Base-by-base conservation (phyloP, 2,888 invertebrate genomes). In the Ophion ellenae region DNA sequence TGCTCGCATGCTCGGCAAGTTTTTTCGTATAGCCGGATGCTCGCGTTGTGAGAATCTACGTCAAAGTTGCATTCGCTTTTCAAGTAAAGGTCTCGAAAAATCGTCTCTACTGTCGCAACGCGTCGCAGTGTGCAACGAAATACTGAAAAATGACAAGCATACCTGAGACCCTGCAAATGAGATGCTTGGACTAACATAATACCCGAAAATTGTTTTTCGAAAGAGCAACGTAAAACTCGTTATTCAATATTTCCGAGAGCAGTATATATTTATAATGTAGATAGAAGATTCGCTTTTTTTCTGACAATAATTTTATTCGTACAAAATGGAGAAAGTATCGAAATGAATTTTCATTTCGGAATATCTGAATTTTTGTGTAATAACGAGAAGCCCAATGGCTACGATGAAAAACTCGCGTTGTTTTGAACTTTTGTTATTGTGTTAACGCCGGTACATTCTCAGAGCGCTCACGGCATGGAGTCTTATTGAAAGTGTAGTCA, bases 381-480 rank as follows among this genome's bases (percentile, higher is more conserved):
- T 53, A 4, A 53, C 2, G 53, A 53, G 53, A 53, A 53, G 53
- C 14, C 14, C 11, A 17, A 14, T 61, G 11, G 61, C n/a, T 61
- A 20, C 20, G 7, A 20, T 14, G 47, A 20, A 11, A 47, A 69
- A 47, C 11, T 14, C 14, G 69, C 14, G 24, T 69, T 24, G 24
- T 47, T 45, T 20, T n/a, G 4, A 61, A 61, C 10, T 61, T 61
- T 32, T 61, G 3, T 20, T n/a, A n/a, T 40, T 64, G 17, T 17
- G 11, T 32, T 6, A 32, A 32, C 14, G 64, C 36, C 32, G 11
- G 28, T 64, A 64, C 73, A 28, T 36, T 10, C 59, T 73, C 10
- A 20, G 40, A 69, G 20, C 28, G 28, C n/a, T 61, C 45, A n/a
- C 5, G 73, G 84, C 81, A 81, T 81, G 84, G 32, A 74, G 53